Evolutionary conservation across 2,888 invertebrate genomes (phyloP).

Genomic region (Phasia obesa): DNA sequence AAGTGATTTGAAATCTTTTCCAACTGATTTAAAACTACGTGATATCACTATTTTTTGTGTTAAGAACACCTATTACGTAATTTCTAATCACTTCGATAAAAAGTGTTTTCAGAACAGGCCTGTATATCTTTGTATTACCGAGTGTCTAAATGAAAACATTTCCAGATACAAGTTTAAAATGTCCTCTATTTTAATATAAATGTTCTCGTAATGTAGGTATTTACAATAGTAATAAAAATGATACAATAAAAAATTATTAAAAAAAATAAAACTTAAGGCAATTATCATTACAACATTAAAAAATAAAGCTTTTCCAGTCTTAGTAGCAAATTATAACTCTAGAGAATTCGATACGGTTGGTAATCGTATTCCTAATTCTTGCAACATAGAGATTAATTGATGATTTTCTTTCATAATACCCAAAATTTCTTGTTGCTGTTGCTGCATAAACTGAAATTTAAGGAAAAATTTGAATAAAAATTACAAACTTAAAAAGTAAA

Average conservation of each 20-base stretch:
- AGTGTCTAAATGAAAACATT: too few species aligned
- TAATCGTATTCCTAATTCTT: constrained; percentile 73
- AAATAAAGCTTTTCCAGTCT: background rate
- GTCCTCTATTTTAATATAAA: too few species aligned
- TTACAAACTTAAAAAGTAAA: background rate
- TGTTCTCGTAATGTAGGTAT: background rate
- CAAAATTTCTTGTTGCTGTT: constrained; percentile 79
- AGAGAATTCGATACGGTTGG: constrained; percentile 40
- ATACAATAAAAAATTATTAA: background rate
- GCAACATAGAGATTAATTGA: constrained; percentile 77
- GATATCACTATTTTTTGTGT: too few species aligned
- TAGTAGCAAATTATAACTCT: constrained; percentile 34
- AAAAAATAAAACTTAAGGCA: background rate
- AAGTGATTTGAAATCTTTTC: too few species aligned
- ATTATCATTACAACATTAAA: background rate
- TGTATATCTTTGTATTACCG: too few species aligned
- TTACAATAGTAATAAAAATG: constrained; percentile 2
- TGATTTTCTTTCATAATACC: constrained; percentile 78
- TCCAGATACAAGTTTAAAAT: too few species aligned
- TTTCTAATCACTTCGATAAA: too few species aligned
- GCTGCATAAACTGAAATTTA: constrained; percentile 77
- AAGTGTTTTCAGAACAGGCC: too few species aligned
- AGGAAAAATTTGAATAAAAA: constrained; percentile 20
- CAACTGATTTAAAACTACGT: too few species aligned
- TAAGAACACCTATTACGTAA: too few species aligned